phyloP scores from a whole-genome alignment of 92 coral and sea anemone genomes.

The Bergia puertoricense region DNA sequence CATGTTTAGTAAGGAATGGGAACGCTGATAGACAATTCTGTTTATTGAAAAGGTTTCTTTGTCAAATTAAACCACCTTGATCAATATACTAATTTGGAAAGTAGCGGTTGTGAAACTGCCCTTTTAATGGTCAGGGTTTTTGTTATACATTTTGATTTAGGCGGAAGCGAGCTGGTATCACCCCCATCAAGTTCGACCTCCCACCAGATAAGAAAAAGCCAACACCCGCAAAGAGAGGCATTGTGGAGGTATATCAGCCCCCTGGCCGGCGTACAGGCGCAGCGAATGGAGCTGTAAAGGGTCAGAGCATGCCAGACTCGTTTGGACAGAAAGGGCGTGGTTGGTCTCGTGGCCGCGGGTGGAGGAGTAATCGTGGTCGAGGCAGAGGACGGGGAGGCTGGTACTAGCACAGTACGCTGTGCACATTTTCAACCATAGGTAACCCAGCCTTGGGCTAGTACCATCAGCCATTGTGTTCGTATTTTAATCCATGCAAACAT shows the following conservation, averaged over 20 bases:
- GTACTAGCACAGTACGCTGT: not conserved
- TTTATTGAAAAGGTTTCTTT: no score
- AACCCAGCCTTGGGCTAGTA: not conserved
- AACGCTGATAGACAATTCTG: no score
- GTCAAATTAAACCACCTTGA: no score
- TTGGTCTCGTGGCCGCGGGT: conserved; percentile 63
- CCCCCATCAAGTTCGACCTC: conserved; percentile 93
- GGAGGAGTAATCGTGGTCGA: conserved; percentile 63
- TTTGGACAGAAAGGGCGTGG: conserved; percentile 60
- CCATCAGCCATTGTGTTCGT: not conserved
- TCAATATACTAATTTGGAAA: no score
- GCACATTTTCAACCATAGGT: not conserved
- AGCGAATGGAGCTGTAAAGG: conserved; percentile 86
- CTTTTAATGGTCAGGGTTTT: no score
- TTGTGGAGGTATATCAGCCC: conserved; percentile 64
- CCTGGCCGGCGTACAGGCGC: conserved; percentile 87
- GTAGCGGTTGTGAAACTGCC: no score
- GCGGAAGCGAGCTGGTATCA: conserved; percentile 96
- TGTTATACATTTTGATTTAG: conserved; percentile 47
- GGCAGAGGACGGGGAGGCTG: conserved; percentile 50
- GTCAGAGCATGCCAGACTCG: conserved; percentile 85
- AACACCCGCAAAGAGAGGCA: conserved; percentile 46
- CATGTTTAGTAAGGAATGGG: no score
- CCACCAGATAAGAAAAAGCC: conserved; percentile 84
- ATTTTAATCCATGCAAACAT: not conserved